Conservation (phyloP, 1,140 invertebrate genomes). For the Hycleus phaleratus region DNA sequence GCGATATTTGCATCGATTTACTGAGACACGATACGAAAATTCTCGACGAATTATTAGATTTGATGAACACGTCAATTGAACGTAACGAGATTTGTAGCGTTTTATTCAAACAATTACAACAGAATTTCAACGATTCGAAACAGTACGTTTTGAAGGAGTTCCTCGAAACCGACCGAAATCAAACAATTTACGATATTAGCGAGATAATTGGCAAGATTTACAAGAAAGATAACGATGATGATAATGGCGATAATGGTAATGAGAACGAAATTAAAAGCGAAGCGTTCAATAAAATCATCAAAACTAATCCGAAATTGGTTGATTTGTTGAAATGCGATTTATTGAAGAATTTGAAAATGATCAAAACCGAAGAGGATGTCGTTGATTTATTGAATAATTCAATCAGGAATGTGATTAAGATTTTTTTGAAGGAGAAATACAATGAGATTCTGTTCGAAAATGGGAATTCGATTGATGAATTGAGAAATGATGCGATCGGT, state of each 20-base stretch:
- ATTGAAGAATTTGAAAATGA: conserved; percentile 14
- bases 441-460: not conserved
- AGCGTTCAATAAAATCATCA: conserved; percentile 35
- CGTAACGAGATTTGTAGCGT: conserved; percentile 30
- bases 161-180: not conserved
- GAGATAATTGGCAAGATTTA: conserved; percentile 27
- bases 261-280: conserved; percentile 3
- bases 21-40: conserved; percentile 25
- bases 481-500: conserved; percentile 55
- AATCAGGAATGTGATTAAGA: conserved; percentile 29
- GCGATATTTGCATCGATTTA: conserved; percentile 27
- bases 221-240: conserved; percentile 6
- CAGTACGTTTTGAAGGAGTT: conserved; percentile 27
- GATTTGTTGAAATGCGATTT: conserved; percentile 20
- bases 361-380: conserved; percentile 32
- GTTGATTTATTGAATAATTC: conserved; percentile 27
- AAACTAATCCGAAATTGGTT: conserved; percentile 34
- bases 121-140: conserved; percentile 32
- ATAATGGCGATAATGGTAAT: not conserved
- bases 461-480: conserved; percentile 33
- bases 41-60: conserved; percentile 26
- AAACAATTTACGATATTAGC: conserved; percentile 20
- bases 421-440: not conserved
- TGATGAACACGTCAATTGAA: conserved; percentile 33
- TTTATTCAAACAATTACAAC: conserved; percentile 32